phyloP scores from a whole-genome alignment of 2,888 invertebrate species.

The Auanema freiburgensis region DNA sequence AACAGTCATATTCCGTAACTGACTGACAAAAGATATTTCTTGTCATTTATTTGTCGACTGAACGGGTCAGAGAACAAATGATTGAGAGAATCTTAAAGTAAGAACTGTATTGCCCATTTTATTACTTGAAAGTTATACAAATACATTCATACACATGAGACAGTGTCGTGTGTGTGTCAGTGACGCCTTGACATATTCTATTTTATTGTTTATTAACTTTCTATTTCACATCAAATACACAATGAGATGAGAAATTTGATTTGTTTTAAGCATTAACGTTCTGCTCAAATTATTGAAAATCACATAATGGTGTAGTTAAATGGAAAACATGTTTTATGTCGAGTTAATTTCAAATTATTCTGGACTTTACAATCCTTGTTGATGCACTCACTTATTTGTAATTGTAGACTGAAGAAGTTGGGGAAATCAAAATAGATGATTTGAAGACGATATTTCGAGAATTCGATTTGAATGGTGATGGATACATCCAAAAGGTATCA shows the following conservation, averaged over 20 bases:
- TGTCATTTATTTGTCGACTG: constrained; percentile 15
- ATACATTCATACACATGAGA: too few species aligned
- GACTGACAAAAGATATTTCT: constrained; percentile 2
- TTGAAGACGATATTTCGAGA: constrained; percentile 60
- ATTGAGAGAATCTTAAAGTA: background rate
- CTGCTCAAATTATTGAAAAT: background rate
- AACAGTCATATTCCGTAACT: constrained; percentile 17
- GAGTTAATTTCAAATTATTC: background rate
- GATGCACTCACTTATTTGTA: constrained; percentile 3
- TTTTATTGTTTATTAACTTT: background rate
- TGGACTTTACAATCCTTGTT: too few species aligned
- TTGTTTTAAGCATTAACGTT: background rate
- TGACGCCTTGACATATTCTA: too few species aligned
- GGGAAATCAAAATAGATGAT: constrained; percentile 62
- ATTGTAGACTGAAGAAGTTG: constrained; percentile 44
- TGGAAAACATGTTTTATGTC: background rate
- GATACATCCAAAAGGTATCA: constrained; percentile 55
- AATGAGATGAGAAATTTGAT: background rate
- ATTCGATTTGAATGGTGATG: constrained; percentile 63
- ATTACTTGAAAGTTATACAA: too few species aligned
- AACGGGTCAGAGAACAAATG: constrained; percentile 10
- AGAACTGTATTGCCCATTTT: background rate
- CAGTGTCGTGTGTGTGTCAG: too few species aligned
- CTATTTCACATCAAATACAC: background rate
- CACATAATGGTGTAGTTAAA: background rate